Conservation (phyloP, 1,140 invertebrate genomes). For the Lanistes nyassanus region DNA sequence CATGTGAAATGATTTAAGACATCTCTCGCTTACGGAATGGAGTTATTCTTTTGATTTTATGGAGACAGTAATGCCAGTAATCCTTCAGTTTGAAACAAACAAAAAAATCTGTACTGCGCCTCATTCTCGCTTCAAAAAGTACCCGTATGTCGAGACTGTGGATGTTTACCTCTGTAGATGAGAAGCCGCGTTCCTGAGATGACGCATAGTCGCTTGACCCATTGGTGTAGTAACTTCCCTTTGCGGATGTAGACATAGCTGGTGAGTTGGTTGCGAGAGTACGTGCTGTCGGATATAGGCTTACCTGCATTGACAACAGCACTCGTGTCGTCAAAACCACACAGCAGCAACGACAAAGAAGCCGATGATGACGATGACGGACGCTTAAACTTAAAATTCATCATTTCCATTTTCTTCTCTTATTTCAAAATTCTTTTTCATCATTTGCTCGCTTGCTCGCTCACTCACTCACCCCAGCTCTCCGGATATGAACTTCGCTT, state of each 20-base stretch:
- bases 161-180: slow-evolving; percentile 62
- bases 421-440: too few species aligned
- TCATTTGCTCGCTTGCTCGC: not conserved
- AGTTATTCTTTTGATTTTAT: too few species aligned
- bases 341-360: too few species aligned
- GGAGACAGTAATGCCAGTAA: too few species aligned
- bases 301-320: slow-evolving; percentile 55
- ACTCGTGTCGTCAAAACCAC: not conserved
- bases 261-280: slow-evolving; percentile 60
- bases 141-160: too few species aligned
- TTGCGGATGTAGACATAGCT: slow-evolving; percentile 57
- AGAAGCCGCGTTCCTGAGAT: slow-evolving; percentile 62
- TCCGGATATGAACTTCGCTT: too few species aligned
- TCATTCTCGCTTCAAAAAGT: too few species aligned
- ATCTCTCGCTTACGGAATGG: too few species aligned
- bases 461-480: not conserved
- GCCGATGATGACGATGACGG: not conserved
- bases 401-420: not conserved
- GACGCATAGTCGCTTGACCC: slow-evolving; percentile 60
- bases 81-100: too few species aligned
- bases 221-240: slow-evolving; percentile 63
- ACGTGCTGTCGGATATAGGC: slow-evolving; percentile 62
- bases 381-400: not conserved
- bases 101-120: too few species aligned
- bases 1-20: too few species aligned